Evolutionary conservation across 2,797 vertebrate genomes (phyloP).

Genomic region (Vireo griseus): DNA sequence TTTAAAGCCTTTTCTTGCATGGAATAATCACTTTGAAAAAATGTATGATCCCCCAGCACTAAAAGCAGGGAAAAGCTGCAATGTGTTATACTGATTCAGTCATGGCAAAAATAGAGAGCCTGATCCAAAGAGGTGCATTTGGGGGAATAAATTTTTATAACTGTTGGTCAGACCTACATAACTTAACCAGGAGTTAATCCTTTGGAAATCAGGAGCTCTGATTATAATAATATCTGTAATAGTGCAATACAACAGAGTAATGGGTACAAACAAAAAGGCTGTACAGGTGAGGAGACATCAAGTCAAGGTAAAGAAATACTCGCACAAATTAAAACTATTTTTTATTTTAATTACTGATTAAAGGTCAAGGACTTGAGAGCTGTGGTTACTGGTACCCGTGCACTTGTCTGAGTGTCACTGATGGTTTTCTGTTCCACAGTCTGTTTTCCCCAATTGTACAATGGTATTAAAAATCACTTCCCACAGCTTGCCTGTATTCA

Average conservation of each 20-base stretch:
- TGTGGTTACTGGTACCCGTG: neutral
- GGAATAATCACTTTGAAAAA: neutral
- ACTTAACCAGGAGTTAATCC: neutral
- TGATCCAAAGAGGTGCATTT: neutral
- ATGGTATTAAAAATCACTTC: neutral
- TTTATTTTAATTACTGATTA: neutral
- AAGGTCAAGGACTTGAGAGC: neutral
- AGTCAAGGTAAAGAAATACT: neutral
- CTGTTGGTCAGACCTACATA: neutral
- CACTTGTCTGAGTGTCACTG: neutral
- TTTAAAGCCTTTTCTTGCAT: neutral
- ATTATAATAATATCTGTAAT: no score
- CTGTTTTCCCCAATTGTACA: neutral
- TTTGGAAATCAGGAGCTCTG: neutral
- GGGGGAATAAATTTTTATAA: neutral
- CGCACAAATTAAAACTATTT: neutral
- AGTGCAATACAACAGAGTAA: neutral
- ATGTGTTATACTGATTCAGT: neutral
- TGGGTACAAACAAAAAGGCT: neutral
- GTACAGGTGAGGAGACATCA: neutral
- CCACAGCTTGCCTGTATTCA: neutral
- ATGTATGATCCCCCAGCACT: neutral
- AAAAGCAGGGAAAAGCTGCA: neutral
- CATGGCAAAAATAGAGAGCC: neutral
- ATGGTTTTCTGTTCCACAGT: neutral